Evolutionary conservation across 2,888 invertebrate species (phyloP).

Genomic region (Drosophila melanocephala): DNA sequence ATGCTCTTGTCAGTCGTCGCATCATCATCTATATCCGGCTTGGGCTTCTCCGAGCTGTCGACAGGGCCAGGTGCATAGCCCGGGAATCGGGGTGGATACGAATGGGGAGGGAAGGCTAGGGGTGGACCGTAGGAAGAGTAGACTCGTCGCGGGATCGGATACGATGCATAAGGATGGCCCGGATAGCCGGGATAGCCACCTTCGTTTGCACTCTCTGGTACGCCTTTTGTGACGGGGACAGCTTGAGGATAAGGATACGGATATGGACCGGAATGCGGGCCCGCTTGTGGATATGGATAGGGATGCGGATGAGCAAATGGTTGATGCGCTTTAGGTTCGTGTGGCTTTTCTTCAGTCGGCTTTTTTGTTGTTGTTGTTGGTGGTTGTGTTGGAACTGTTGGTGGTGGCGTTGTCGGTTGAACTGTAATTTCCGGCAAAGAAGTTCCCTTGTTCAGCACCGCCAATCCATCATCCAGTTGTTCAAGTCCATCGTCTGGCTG

Average conservation of each 20-base stretch:
- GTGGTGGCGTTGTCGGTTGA: not conserved
- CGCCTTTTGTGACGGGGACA: not conserved
- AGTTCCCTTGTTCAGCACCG: conserved; percentile 1
- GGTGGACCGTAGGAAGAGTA: conserved; percentile 47
- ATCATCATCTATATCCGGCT: not conserved
- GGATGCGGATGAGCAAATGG: conserved; percentile 7
- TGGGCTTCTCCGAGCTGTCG: conserved; percentile 15
- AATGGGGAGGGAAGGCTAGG: not conserved
- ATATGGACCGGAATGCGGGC: not conserved
- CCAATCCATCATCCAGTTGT: conserved; percentile 33
- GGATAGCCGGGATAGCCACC: conserved; percentile 21
- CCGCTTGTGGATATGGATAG: conserved; percentile 1
- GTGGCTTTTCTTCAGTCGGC: conserved; percentile 3
- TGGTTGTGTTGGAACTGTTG: conserved; percentile 7
- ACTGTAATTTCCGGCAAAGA: conserved; percentile 49
- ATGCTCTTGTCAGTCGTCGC: conserved; percentile 1
- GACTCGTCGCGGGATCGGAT: conserved; percentile 24
- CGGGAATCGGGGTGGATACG: conserved; percentile 5
- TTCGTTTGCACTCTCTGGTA: not conserved
- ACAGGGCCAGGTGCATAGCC: conserved; percentile 13
- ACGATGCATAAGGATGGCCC: conserved; percentile 13
- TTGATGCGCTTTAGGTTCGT: conserved; percentile 5
- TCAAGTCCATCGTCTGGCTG: conserved; percentile 29
- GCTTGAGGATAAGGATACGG: conserved; percentile 11
- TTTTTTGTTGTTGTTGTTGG: conserved; percentile 20